Percentiles rank a stretch among this genome's conserved stretches.
phyloP scores from a whole-genome alignment of 30 jellyfish, hydroid and myxozoan species.

The Kudoa iwatai region DNA sequence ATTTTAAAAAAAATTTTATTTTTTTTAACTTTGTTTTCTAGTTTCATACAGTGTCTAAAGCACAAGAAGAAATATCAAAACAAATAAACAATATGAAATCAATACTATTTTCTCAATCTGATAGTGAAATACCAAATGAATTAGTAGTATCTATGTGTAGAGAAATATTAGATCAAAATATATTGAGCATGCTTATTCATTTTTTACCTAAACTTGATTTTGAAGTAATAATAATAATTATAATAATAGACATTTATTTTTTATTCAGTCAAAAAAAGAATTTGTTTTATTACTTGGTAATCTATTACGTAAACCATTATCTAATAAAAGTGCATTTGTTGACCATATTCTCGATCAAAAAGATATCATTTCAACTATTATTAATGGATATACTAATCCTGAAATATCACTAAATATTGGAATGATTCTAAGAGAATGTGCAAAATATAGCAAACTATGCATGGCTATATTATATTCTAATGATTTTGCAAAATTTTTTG shows the following conservation, averaged over 20 bases:
- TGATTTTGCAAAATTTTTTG: slow-evolving; percentile 9
- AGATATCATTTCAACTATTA: too few species aligned
- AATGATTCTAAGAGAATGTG: slow-evolving; percentile 52
- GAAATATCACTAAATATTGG: slow-evolving; percentile 52
- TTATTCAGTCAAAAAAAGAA: too few species aligned
- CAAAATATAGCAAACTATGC: slow-evolving; percentile 20
- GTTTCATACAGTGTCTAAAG: too few species aligned
- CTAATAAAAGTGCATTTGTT: too few species aligned
- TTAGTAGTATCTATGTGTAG: slow-evolving; percentile 38
- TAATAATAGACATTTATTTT: too few species aligned
- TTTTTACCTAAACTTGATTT: slow-evolving; percentile 18
- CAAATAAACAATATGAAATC: too few species aligned
- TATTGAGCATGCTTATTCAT: slow-evolving; percentile 5
- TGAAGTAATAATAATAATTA: slow-evolving; percentile 10
- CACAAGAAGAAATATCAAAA: too few species aligned
- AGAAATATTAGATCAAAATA: slow-evolving; percentile 11
- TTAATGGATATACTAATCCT: slow-evolving; percentile 22
- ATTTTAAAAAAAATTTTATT: not conserved
- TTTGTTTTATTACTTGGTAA: too few species aligned
- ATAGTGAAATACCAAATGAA: slow-evolving; percentile 58
- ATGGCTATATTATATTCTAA: slow-evolving; percentile 4
- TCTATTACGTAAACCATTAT: too few species aligned
- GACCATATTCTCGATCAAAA: too few species aligned
- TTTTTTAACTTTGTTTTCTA: not conserved
- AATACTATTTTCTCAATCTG: slow-evolving; percentile 6